A percentile compares a stretch with the other conserved stretches of the same genome.
Evolutionary conservation across 2,113 vertebrate genomes (phyloP).

Genomic region (Cheirogaleus medius): DNA sequence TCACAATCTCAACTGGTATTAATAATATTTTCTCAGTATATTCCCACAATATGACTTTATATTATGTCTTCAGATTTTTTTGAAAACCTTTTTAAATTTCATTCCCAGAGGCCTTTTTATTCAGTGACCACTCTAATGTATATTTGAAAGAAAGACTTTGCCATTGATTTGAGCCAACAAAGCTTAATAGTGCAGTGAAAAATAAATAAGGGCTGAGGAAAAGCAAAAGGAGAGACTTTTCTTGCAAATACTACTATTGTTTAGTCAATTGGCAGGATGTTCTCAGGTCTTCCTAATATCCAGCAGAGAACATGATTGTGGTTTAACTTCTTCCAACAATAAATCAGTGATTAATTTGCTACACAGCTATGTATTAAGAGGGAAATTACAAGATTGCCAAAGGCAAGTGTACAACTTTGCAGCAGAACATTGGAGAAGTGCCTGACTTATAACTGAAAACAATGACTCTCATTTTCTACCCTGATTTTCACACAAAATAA

Average conservation of each 20-base stretch:
- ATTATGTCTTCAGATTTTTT: neutral
- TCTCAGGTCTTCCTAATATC: neutral
- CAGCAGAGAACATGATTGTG: neutral
- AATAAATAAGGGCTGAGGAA: neutral
- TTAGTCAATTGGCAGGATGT: neutral
- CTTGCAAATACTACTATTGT: neutral
- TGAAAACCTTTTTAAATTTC: neutral
- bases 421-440: neutral
- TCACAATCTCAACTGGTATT: neutral
- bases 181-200: neutral
- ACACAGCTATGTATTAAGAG: neutral
- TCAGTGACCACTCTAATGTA: neutral
- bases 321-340: neutral
- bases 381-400: neutral
- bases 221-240: neutral
- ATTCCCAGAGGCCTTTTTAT: neutral
- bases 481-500: neutral
- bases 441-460: neutral
- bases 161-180: neutral
- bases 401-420: neutral
- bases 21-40: neutral
- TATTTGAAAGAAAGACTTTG: neutral
- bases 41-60: neutral
- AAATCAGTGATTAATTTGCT: neutral
- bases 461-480: neutral